These are phyloP conservation scores for Tichodroma muraria DNA, from an alignment of 2,113 vertebrate genomes.

Conservation along the genomic window DNA sequence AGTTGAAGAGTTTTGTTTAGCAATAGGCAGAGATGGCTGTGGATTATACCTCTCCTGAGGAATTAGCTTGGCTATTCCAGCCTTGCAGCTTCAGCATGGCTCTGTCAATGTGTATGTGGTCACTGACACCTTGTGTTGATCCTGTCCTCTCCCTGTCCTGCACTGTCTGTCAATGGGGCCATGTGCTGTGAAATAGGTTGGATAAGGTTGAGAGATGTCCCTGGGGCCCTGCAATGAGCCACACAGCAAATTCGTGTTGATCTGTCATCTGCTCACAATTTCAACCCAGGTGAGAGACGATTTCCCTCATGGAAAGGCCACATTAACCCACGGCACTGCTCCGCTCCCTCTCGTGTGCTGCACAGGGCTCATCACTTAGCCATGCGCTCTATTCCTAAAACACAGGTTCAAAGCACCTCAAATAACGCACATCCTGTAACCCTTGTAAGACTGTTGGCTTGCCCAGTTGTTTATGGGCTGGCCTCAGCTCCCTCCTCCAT, in stretches of 20 bases:
- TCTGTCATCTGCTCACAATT: conserved; percentile 32
- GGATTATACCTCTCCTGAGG: not conserved
- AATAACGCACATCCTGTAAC: not conserved
- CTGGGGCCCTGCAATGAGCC: not conserved
- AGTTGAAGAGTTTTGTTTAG: not conserved
- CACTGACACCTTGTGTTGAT: not conserved
- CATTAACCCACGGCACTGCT: not conserved
- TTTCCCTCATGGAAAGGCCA: not conserved
- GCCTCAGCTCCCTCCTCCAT: not conserved
- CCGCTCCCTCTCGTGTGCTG: accelerated
- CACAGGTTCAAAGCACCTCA: not conserved
- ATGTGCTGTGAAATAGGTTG: not conserved
- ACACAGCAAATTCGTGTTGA: not conserved
- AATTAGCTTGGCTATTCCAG: not conserved
- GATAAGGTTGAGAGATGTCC: not conserved
- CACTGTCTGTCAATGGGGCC: not conserved
- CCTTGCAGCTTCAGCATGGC: not conserved
- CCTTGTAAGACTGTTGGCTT: not conserved
- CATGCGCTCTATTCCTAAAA: not conserved
- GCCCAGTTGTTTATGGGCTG: not conserved
- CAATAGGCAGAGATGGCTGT: not conserved
- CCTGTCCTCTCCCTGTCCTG: not conserved
- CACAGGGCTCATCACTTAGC: not conserved
- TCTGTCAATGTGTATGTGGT: not conserved
- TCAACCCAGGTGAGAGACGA: not conserved